Conservation (phyloP, 2,888 invertebrate species). For the Pyrgus malvae region DNA sequence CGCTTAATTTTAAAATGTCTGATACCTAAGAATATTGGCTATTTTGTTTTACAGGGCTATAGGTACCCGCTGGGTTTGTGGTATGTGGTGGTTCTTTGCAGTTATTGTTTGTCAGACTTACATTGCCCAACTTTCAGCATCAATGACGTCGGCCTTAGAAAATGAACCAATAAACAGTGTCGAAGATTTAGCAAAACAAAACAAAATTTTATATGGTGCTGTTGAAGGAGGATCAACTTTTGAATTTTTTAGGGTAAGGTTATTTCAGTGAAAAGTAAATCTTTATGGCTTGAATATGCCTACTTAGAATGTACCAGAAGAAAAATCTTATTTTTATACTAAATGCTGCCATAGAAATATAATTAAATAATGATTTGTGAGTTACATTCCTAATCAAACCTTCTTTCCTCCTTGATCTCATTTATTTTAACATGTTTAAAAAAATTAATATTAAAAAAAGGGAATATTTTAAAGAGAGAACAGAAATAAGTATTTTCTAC, state of each 20-base stretch:
- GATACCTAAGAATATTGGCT: too few species aligned
- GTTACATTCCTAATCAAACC: too few species aligned
- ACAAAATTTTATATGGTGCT: conserved; percentile 95
- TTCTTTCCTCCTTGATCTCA: too few species aligned
- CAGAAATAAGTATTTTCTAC: too few species aligned
- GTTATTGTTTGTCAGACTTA: conserved; percentile 96
- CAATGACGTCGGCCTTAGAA: conserved; percentile 92
- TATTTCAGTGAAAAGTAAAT: not conserved
- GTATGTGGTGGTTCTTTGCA: conserved; percentile 97
- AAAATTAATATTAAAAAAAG: too few species aligned
- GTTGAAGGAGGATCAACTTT: conserved; percentile 92
- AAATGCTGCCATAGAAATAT: too few species aligned
- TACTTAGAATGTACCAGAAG: too few species aligned
- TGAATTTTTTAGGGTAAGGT: conserved; percentile 87
- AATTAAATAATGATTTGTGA: too few species aligned
- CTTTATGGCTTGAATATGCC: not conserved
- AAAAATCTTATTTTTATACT: too few species aligned
- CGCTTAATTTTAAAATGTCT: too few species aligned
- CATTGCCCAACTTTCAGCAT: conserved; percentile 96
- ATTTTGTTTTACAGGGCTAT: conserved; percentile 84
- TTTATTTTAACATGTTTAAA: too few species aligned
- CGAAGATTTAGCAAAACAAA: conserved; percentile 95
- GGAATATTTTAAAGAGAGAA: too few species aligned
- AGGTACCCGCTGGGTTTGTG: conserved; percentile 93
- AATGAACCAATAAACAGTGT: conserved; percentile 93